phyloP scores from a whole-genome alignment of 1,140 invertebrate species.

The Gonioctena quinquepunctata region DNA sequence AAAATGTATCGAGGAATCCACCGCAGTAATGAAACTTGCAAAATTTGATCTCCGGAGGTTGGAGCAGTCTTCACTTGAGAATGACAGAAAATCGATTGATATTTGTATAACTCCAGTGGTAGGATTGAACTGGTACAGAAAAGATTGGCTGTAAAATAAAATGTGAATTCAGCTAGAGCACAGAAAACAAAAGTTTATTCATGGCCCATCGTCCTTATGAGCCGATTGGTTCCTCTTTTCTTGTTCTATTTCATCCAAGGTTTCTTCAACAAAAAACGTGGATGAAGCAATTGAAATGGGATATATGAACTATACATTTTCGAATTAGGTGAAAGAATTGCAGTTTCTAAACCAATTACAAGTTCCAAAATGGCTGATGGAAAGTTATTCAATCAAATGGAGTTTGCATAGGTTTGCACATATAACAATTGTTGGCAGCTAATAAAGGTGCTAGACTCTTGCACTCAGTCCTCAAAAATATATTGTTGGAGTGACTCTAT shows the following conservation, averaged over 20 bases:
- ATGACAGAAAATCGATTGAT: background rate
- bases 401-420: conserved; percentile 24
- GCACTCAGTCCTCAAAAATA: conserved; percentile 30
- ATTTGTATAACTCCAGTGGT: background rate
- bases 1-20: conserved; percentile 29
- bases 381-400: background rate
- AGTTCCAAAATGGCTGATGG: conserved; percentile 21
- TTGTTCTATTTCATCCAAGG: background rate
- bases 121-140: conserved; percentile 5
- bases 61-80: conserved; percentile 22
- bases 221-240: background rate
- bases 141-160: conserved; percentile 21
- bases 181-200: conserved; percentile 1
- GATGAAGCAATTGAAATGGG: background rate
- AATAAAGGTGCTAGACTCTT: conserved; percentile 22
- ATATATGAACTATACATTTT: conserved; percentile 12
- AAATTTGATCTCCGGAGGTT: conserved; percentile 41
- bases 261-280: background rate
- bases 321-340: conserved; percentile 23
- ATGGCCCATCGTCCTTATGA: background rate
- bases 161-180: background rate
- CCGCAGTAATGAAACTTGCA: conserved; percentile 27
- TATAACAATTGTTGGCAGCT: background rate
- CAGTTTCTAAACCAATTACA: conserved; percentile 15
- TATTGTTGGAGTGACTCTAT: conserved; percentile 36